A percentile compares a stretch with the other conserved stretches of the same genome.
Conservation (phyloP, 2,888 invertebrate genomes). For the Scaeva pyrastri region DNA sequence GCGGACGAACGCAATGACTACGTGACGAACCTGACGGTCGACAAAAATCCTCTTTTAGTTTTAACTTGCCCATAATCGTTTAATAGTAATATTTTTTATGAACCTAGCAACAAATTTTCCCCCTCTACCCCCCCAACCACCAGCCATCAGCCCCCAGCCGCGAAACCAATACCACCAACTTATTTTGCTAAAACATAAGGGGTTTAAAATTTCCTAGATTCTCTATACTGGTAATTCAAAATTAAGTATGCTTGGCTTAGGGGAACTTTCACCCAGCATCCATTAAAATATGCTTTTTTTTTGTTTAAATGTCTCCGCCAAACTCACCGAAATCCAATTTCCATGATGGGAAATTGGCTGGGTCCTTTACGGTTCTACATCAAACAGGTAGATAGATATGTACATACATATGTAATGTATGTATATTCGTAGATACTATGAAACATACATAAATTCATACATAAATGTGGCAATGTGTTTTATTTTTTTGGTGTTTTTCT, state of each 20-base stretch:
- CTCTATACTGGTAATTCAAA: neutral
- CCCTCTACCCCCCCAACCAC: neutral
- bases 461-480: neutral
- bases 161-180: neutral
- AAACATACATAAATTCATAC: neutral
- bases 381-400: neutral
- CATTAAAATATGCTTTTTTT: neutral
- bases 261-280: neutral
- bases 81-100: too few relatives aligned
- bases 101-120: too few relatives aligned
- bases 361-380: neutral
- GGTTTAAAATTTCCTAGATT: neutral
- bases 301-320: neutral
- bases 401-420: neutral
- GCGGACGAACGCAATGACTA: too few relatives aligned
- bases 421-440: neutral
- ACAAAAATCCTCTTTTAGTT: too few relatives aligned
- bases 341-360: constrained; percentile 11
- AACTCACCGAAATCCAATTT: constrained; percentile 16
- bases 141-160: neutral
- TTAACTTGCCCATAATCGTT: too few relatives aligned
- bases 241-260: neutral
- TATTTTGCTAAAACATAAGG: neutral
- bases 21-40: too few relatives aligned
- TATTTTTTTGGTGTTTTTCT: neutral